Conservation (phyloP, 2,113 vertebrate species). For the Panurus biarmicus region DNA sequence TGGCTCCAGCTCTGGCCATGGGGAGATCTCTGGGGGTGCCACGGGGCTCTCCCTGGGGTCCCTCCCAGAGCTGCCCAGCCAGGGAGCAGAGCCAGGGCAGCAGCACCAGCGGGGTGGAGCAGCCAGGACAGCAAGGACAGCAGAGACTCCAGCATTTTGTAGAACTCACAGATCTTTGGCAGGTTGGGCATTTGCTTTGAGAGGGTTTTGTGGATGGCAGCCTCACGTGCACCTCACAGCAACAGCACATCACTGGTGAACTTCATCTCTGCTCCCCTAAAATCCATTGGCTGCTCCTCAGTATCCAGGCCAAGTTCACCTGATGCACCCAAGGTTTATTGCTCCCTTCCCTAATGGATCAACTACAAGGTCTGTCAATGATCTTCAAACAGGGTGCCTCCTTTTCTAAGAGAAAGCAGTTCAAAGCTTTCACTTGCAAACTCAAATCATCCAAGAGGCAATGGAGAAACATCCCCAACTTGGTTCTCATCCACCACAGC, state of each 20-base stretch:
- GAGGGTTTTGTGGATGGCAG: background rate
- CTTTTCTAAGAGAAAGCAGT: background rate
- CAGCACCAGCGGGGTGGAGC: background rate
- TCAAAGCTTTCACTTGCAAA: background rate
- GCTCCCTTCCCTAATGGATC: fast-evolving
- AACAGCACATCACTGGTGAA: background rate
- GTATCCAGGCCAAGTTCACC: no score
- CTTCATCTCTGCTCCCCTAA: background rate
- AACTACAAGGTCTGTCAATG: background rate
- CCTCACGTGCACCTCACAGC: background rate
- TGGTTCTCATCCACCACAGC: background rate
- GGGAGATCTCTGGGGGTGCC: background rate
- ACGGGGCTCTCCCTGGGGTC: fast-evolving
- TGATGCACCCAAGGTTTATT: background rate
- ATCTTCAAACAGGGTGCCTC: background rate
- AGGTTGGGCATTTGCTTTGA: background rate
- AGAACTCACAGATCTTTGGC: background rate
- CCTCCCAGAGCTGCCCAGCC: background rate
- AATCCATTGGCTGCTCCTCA: background rate
- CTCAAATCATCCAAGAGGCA: background rate
- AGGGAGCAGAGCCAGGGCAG: background rate
- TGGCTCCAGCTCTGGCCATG: background rate
- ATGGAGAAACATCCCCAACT: background rate
- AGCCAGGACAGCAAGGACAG: background rate
- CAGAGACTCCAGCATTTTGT: background rate